Percentiles rank a stretch among this genome's conserved stretches.
These are phyloP conservation scores for Eilema depressum DNA, from an alignment of 2,888 invertebrate genomes.

Conservation along the genomic window DNA sequence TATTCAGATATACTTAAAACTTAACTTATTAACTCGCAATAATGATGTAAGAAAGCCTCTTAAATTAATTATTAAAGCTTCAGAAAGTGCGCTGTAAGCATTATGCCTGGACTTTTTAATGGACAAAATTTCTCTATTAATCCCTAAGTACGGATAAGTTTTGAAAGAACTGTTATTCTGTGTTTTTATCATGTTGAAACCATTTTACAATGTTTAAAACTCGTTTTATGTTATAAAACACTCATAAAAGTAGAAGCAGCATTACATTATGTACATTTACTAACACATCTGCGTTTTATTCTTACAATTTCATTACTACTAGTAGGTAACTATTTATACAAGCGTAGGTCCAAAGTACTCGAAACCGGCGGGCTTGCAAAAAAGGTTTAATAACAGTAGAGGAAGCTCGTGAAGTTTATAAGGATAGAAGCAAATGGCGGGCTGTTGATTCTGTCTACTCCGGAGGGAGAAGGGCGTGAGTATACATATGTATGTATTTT, in stretches of 20 bases:
- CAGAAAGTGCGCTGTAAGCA: constrained; percentile 47
- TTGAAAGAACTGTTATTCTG: constrained; percentile 30
- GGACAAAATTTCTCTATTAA: constrained; percentile 47
- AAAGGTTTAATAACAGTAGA: no score
- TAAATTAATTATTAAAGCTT: constrained; percentile 54
- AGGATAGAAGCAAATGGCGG: no score
- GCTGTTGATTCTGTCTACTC: no score
- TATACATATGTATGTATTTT: no score
- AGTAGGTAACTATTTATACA: no score
- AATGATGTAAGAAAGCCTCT: constrained; percentile 42
- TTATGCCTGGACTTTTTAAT: constrained; percentile 46
- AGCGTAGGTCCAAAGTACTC: no score
- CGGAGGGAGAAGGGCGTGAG: no score
- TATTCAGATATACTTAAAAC: constrained; percentile 23
- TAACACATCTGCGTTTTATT: background rate
- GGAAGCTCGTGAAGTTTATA: no score
- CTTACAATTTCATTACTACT: background rate
- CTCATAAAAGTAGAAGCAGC: background rate
- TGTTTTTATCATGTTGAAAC: constrained; percentile 14
- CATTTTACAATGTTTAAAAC: constrained; percentile 16
- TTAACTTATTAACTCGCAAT: constrained; percentile 41
- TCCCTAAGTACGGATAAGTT: constrained; percentile 40
- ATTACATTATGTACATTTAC: background rate
- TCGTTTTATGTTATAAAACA: background rate
- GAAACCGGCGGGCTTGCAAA: no score